phyloP scores from a whole-genome alignment of 2,113 vertebrate species.

The Atherinomorus stipes region DNA sequence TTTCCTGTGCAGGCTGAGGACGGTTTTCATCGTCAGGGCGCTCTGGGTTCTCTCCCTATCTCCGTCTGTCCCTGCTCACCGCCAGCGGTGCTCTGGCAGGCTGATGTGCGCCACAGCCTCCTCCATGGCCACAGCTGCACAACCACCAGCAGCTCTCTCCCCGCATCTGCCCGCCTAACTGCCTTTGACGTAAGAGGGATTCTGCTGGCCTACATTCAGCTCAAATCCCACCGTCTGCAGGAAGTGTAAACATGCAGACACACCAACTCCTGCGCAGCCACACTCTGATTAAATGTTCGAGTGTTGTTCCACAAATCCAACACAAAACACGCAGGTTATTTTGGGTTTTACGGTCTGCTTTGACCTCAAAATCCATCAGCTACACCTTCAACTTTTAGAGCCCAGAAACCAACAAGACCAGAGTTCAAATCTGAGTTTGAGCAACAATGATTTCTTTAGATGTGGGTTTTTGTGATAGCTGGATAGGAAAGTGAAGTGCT shows the following conservation, averaged over 20 bases:
- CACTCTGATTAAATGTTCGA: slow-evolving; percentile 28
- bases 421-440: neutral
- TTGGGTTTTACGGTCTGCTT: neutral
- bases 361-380: neutral
- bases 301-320: neutral
- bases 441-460: no score
- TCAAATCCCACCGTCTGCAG: slow-evolving; percentile 89
- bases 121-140: slow-evolving; percentile 81
- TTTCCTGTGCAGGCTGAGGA: slow-evolving; percentile 88
- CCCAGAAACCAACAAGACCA: neutral
- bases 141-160: slow-evolving; percentile 73
- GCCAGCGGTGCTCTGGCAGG: slow-evolving; percentile 60
- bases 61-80: slow-evolving; percentile 55
- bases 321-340: neutral
- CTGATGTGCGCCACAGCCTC: slow-evolving; percentile 73
- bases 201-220: slow-evolving; percentile 94
- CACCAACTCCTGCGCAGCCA: slow-evolving; percentile 49
- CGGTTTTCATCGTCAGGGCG: slow-evolving; percentile 86
- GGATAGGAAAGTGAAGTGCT: slow-evolving; percentile 24
- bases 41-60: slow-evolving; percentile 25
- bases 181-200: slow-evolving; percentile 90
- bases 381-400: slow-evolving; percentile 19
- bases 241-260: slow-evolving; percentile 64
- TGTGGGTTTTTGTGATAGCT: no score
- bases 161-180: slow-evolving; percentile 72